Evolutionary conservation across 2,888 invertebrate species (phyloP), one percentile per base, ranked within the genome.

Genomic region (Argynnis bischoffii): DNA sequence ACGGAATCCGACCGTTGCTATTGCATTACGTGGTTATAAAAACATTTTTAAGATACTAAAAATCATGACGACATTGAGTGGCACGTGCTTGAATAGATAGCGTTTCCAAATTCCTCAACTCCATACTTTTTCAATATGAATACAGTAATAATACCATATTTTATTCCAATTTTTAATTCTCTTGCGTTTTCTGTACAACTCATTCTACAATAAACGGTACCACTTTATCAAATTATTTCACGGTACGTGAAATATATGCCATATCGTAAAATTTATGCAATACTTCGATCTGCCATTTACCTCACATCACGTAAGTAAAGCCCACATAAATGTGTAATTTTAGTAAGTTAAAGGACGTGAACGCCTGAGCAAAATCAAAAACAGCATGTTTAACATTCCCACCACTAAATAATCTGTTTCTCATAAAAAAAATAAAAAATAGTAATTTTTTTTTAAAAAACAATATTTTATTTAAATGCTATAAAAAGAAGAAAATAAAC

Each of bases 201-300:
- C 3, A 11, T 55, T 35, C 2, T 35, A 55, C 14, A 61, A 35
- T 35, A 50, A 51, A 47, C 18, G 47, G 55, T n/a, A 21, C 15
- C 21, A 61, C 55, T 60, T 54, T 35, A 16, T 15, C 15, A 61
- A 51, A 53, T 61, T 51, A 48, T 51, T 48, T 54, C 48, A 53
- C 35, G 16, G n/a, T n/a, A n/a, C n/a, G n/a, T n/a, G n/a, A n/a
- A n/a, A n/a, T n/a, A n/a, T n/a, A n/a, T n/a, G n/a, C n/a, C n/a
- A n/a, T n/a, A n/a, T 53, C 57, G 47, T 60, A 35, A 66, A 66
- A 54, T 66, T 50, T 54, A 55, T 50, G 35, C 55, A 55, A 60
- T 55, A 66, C 48, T 66, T 60, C 48, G 60, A 57, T 55, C 66
- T 41, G 55, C 55, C 55, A 61, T 55, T 66, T 53, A 14, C 21